Conservation (phyloP, 2,888 invertebrate species). For the Parthenolecanium corni region DNA sequence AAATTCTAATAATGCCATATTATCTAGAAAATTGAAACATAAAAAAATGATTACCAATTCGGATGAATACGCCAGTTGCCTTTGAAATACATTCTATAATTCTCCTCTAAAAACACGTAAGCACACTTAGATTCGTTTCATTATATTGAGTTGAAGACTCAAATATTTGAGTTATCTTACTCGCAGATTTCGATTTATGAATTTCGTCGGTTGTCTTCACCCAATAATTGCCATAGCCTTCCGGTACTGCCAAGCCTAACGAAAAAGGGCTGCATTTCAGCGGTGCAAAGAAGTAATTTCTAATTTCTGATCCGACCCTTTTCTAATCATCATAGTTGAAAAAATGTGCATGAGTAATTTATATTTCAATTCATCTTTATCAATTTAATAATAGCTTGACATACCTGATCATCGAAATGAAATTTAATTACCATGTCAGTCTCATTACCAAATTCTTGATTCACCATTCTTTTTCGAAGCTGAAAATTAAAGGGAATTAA, state of each 20-base stretch:
- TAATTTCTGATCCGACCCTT: slow-evolving; percentile 64
- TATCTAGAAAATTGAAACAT: not conserved
- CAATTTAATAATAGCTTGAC: not conserved
- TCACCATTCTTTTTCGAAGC: slow-evolving; percentile 59
- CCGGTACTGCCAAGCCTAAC: slow-evolving; percentile 70
- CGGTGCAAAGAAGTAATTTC: slow-evolving; percentile 72
- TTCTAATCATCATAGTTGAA: slow-evolving; percentile 41
- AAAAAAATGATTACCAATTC: slow-evolving; percentile 51
- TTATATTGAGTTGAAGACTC: not conserved
- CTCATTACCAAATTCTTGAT: slow-evolving; percentile 54
- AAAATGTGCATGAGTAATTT: not conserved
- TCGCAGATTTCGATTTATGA: slow-evolving; percentile 51
- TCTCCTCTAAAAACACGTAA: slow-evolving; percentile 32
- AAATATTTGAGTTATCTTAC: slow-evolving; percentile 34
- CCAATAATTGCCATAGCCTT: slow-evolving; percentile 63
- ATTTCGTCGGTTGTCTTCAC: slow-evolving; percentile 68
- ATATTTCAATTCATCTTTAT: not conserved
- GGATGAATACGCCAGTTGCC: slow-evolving; percentile 72
- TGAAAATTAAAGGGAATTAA: slow-evolving; percentile 35
- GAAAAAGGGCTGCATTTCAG: slow-evolving; percentile 77
- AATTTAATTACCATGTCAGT: slow-evolving; percentile 58
- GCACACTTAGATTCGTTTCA: not conserved
- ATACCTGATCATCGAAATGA: slow-evolving; percentile 66
- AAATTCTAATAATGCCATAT: not conserved
- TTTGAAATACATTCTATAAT: slow-evolving; percentile 55